Percentiles rank a stretch among this genome's conserved stretches.
Evolutionary conservation across 2,888 invertebrate genomes (phyloP).

Genomic region (Doris montereyensis): DNA sequence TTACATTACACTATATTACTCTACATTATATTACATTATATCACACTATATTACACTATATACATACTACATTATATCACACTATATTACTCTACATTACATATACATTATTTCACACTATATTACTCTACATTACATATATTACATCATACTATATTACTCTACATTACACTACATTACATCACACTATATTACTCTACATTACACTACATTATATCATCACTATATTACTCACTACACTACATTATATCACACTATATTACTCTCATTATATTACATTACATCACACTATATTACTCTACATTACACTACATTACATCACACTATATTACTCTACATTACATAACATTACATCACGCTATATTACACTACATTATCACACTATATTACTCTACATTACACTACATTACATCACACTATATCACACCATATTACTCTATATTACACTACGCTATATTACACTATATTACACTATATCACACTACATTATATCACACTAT

Average conservation of each 20-base stretch:
- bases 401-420: conserved; percentile 29
- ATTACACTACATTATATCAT: neutral
- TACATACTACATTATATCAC: neutral
- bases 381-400: conserved; percentile 23
- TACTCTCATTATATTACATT: neutral
- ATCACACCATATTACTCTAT: conserved; percentile 25
- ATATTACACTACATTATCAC: neutral
- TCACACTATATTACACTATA: neutral
- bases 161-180: neutral
- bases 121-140: neutral
- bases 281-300: neutral
- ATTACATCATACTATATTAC: neutral
- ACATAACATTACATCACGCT: neutral
- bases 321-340: neutral
- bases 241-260: neutral
- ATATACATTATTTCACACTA: neutral
- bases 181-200: neutral
- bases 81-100: neutral
- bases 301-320: neutral
- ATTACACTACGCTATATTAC: conserved; percentile 23
- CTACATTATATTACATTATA: neutral
- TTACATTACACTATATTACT: neutral
- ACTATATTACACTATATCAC: conserved; percentile 27
- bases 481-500: conserved; percentile 27
- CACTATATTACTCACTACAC: too few relatives aligned